A percentile compares a stretch with the other conserved stretches of the same genome.
phyloP scores from a whole-genome alignment of 2,113 vertebrate genomes.

The Corynorhinus townsendii region DNA sequence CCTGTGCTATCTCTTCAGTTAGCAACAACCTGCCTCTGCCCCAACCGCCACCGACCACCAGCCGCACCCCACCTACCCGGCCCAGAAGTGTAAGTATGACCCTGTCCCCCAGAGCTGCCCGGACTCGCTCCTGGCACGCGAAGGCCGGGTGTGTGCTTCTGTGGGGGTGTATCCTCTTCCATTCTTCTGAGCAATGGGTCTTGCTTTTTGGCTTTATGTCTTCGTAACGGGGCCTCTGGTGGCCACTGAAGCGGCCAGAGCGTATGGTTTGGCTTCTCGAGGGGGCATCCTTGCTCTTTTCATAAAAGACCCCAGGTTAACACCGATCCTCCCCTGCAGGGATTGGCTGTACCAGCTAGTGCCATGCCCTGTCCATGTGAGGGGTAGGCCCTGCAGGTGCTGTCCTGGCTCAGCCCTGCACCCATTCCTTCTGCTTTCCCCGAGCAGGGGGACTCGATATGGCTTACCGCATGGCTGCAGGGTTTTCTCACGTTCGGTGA shows the following conservation, averaged over 20 bases:
- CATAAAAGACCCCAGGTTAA: background rate
- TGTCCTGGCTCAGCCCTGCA: background rate
- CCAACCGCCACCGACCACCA: slow-evolving; percentile 77
- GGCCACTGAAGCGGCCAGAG: background rate
- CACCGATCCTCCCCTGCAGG: background rate
- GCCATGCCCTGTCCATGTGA: background rate
- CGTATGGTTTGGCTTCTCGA: background rate
- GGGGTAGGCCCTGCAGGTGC: background rate
- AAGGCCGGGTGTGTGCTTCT: slow-evolving; percentile 22
- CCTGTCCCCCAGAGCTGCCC: slow-evolving; percentile 47
- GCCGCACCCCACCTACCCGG: slow-evolving; percentile 80
- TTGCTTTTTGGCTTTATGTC: background rate
- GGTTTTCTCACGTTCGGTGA: background rate
- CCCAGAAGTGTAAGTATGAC: slow-evolving; percentile 81
- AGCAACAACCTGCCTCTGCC: slow-evolving; percentile 80
- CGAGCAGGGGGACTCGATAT: background rate
- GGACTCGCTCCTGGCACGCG: slow-evolving; percentile 65
- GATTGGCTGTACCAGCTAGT: rapidly evolving
- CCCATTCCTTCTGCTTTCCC: background rate
- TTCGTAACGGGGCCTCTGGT: background rate
- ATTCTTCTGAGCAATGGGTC: background rate
- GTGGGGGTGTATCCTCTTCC: background rate
- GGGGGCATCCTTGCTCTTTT: background rate
- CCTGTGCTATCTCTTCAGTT: slow-evolving; percentile 83
- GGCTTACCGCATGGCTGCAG: background rate